Evolutionary conservation across 2,113 vertebrate genomes (phyloP).

Genomic region (Erpornis zantholeuca): DNA sequence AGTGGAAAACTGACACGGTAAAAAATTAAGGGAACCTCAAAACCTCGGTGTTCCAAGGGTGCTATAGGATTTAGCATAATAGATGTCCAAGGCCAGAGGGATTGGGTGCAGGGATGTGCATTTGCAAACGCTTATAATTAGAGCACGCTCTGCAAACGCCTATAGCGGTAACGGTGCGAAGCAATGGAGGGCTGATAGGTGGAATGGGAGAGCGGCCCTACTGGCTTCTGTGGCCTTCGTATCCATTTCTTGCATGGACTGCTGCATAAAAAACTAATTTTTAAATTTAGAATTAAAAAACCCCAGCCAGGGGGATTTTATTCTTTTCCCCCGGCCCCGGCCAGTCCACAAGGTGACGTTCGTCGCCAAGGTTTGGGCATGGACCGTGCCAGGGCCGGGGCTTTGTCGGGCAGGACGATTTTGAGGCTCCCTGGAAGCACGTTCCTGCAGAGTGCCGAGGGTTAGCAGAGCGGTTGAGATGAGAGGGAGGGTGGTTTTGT

Average conservation of each 20-base stretch:
- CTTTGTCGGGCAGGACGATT: no score
- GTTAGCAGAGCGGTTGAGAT: no score
- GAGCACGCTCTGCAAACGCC: accelerated
- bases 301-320: no score
- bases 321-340: no score
- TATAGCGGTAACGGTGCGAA: accelerated
- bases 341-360: no score
- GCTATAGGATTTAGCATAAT: accelerated
- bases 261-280: no score
- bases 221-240: accelerated
- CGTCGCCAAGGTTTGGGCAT: no score
- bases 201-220: accelerated
- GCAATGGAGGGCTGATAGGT: accelerated
- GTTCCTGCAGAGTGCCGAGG: no score
- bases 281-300: no score
- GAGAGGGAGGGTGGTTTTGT: no score
- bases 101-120: accelerated
- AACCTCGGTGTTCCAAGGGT: not conserved
- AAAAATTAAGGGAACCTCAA: not conserved
- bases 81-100: not conserved
- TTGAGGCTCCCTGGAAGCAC: no score
- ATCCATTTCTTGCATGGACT: accelerated
- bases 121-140: accelerated
- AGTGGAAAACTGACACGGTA: accelerated
- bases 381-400: no score